phyloP scores from a whole-genome alignment of 2,888 invertebrate species.

The Drosophila differens region DNA sequence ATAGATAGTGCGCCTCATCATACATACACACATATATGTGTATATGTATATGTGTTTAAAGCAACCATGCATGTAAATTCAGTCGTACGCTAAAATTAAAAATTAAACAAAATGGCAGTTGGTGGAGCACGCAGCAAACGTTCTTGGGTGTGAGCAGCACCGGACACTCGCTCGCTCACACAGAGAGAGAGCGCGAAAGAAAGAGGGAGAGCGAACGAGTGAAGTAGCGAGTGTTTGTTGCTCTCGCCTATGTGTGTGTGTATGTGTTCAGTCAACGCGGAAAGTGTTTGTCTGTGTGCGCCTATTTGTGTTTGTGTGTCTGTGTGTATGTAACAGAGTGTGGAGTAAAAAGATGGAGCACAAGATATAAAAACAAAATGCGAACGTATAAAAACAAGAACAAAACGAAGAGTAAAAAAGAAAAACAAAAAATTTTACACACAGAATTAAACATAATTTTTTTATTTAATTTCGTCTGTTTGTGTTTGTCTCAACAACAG shows the following conservation, averaged over 20 bases:
- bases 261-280: conserved; percentile 61
- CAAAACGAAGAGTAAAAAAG: conserved; percentile 13
- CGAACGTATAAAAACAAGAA: conserved; percentile 44
- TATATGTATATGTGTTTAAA: conserved; percentile 5
- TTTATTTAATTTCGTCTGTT: conserved; percentile 40
- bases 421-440: conserved; percentile 8
- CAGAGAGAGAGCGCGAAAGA: conserved; percentile 31
- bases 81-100: conserved; percentile 62
- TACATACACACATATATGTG: conserved; percentile 18
- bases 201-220: conserved; percentile 49
- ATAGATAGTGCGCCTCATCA: conserved; percentile 26
- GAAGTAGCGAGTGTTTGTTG: conserved; percentile 56
- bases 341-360: conserved; percentile 72
- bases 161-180: conserved; percentile 49
- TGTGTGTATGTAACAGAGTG: conserved; percentile 48
- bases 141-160: conserved; percentile 73
- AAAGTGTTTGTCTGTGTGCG: conserved; percentile 50
- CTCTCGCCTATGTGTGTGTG: conserved; percentile 17
- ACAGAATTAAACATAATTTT: conserved; percentile 14
- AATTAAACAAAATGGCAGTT: conserved; percentile 84
- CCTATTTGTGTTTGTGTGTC: conserved; percentile 24
- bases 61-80: conserved; percentile 63
- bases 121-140: conserved; percentile 66
- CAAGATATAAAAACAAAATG: conserved; percentile 68
- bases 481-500: not conserved